Evolutionary conservation across 2,888 invertebrate species (phyloP), one percentile per base, ranked within the genome.

Genomic region (Neuroscelio doddi): DNA sequence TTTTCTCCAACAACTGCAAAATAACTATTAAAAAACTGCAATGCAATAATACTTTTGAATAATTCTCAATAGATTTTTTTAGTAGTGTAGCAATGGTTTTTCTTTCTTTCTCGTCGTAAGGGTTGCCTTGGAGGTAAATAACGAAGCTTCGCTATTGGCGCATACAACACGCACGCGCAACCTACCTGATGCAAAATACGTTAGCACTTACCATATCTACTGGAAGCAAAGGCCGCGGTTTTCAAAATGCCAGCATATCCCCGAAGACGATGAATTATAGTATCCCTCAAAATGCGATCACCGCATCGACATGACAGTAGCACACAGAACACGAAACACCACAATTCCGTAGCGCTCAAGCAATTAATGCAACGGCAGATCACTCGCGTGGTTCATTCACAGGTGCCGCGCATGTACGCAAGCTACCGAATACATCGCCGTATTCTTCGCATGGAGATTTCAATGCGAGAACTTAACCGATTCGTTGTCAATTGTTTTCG

Each of bases 181-280:
- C 26, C 24, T 17, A 9, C 9, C 30, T 27, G 38, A 46, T 57
- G 42, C 24, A 27, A 59, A 52, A 39, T 29, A 46, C 10, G 38
- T 38, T 41, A 32, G 38, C 34, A 27, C 52, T 59, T 45, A 59
- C 59, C 59, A 59, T 59, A 26, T 59, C 59, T 58, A 45, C 57
- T 51, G 46, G 9, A 10, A 9, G n/a, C 30, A 9, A 46, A 52
- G 41, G 14, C 50, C 38, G 24, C 21, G 34, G 26, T 29, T 14
- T 38, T 41, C 34, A 46, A 24, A 52, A 39, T n/a, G 29, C 26
- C 47, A 47, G 52, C 59, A 59, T 58, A 58, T 58, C 58, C 51
- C 36, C 51, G 29, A 27, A 32, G 30, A 15, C 10, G 12, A 14
- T 39, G 14, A n/a, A n/a, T n/a, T n/a, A n/a, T n/a, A 27, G 39